Conservation (phyloP, 2,113 vertebrate species). For the Ascaphus truei region DNA sequence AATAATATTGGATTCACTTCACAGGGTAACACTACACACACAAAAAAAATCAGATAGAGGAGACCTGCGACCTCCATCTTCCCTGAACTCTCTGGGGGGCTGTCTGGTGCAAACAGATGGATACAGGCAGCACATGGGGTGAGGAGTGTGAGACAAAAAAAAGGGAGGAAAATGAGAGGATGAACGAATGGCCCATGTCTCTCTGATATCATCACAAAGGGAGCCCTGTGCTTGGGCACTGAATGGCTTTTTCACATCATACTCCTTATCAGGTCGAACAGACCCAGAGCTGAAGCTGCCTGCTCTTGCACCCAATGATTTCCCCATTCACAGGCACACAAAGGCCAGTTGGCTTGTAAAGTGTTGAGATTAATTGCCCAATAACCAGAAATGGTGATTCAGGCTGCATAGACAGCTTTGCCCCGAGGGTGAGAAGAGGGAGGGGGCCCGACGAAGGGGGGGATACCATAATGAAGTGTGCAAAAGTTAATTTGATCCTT, state of each 20-base stretch:
- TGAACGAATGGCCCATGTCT: conserved; percentile 12
- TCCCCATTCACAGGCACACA: conserved; percentile 54
- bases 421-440: conserved; percentile 67
- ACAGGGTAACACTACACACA: too few relatives aligned
- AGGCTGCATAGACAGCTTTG: conserved; percentile 38
- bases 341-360: conserved; percentile 53
- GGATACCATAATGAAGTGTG: conserved; percentile 79
- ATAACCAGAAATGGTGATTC: conserved; percentile 48
- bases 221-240: conserved; percentile 47
- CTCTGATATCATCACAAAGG: conserved; percentile 37
- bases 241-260: conserved; percentile 63
- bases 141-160: conserved; percentile 46
- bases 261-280: conserved; percentile 62
- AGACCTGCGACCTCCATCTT: conserved; percentile 34
- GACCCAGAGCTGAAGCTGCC: conserved; percentile 60
- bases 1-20: too few relatives aligned
- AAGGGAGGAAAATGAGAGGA: conserved; percentile 25
- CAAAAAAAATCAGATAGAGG: too few relatives aligned
- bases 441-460: conserved; percentile 56
- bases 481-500: conserved; percentile 85
- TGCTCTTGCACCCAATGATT: conserved; percentile 41
- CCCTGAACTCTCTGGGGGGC: conserved; percentile 56
- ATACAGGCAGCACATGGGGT: conserved; percentile 69
- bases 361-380: conserved; percentile 78
- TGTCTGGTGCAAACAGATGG: conserved; percentile 86